phyloP scores from a whole-genome alignment of 1,140 invertebrate species.

The Lanistes nyassanus region DNA sequence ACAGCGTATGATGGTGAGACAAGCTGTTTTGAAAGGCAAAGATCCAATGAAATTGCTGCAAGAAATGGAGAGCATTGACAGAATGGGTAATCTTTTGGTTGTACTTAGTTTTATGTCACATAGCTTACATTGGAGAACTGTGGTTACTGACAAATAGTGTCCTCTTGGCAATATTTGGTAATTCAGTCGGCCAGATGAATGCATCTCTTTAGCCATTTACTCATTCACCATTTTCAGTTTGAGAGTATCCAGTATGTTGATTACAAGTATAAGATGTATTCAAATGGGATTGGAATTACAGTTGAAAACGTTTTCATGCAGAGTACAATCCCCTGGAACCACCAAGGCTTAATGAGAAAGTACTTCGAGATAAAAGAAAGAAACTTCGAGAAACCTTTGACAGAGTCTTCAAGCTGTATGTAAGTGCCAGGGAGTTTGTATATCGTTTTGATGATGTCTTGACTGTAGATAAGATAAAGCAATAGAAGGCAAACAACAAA shows the following conservation, averaged over 20 bases:
- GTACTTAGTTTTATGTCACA: slow-evolving; percentile 2
- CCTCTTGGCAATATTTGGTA: too few species aligned
- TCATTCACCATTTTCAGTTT: neutral
- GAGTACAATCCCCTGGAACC: slow-evolving; percentile 95
- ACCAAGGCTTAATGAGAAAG: slow-evolving; percentile 92
- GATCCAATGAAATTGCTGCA: slow-evolving; percentile 93
- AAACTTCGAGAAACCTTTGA: slow-evolving; percentile 96
- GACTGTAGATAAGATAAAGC: too few species aligned
- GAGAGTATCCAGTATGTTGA: too few species aligned
- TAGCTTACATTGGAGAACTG: too few species aligned
- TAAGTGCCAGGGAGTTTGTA: slow-evolving; percentile 75
- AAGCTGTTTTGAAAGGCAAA: slow-evolving; percentile 97
- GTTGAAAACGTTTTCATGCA: slow-evolving; percentile 65
- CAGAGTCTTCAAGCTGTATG: slow-evolving; percentile 93
- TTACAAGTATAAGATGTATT: too few species aligned
- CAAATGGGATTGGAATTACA: neutral
- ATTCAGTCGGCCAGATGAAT: neutral
- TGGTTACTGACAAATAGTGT: too few species aligned
- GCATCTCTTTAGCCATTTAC: neutral
- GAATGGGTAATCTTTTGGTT: slow-evolving; percentile 85
- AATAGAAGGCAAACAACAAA: neutral
- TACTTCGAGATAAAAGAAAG: slow-evolving; percentile 94
- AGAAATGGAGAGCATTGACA: slow-evolving; percentile 97
- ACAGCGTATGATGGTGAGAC: slow-evolving; percentile 92
- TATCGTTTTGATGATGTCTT: neutral